phyloP scores from a whole-genome alignment of 2,797 vertebrate species.

The Mormyrus hasselquistii region DNA sequence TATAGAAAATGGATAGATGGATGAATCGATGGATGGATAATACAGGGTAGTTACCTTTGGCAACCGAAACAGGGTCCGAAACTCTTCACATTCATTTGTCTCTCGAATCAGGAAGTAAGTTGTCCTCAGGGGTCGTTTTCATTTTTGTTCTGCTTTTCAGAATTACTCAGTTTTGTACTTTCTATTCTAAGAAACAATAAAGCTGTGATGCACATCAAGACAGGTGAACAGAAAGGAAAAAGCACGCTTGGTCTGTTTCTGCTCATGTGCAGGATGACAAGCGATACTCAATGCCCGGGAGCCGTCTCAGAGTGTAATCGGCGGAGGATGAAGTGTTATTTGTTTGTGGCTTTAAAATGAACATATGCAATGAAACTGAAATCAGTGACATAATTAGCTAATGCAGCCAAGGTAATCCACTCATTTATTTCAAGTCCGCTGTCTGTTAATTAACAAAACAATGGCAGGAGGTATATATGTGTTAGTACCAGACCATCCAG shows the following conservation, averaged over 20 bases:
- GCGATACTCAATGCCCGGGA: not conserved
- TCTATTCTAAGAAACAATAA: not conserved
- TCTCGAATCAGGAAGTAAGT: not conserved
- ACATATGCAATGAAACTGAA: not conserved
- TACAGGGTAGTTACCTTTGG: not conserved
- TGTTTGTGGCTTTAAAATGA: not conserved
- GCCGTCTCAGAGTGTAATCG: not conserved
- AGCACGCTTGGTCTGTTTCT: not conserved
- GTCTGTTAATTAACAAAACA: not conserved
- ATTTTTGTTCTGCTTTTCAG: not conserved
- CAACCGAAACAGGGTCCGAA: not conserved
- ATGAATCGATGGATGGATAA: not conserved
- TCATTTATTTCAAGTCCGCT: not conserved
- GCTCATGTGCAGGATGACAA: not conserved
- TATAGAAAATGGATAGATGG: not conserved
- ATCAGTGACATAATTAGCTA: not conserved
- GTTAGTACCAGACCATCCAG: not conserved
- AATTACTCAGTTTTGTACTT: not conserved
- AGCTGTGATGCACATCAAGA: not conserved
- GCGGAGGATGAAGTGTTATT: not conserved
- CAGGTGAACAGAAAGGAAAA: not conserved
- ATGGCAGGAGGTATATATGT: not conserved
- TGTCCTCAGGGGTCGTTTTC: not conserved
- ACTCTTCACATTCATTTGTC: not conserved
- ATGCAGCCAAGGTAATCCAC: not conserved